Conservation (phyloP, 2,113 vertebrate species). For the Cavia aperea region DNA sequence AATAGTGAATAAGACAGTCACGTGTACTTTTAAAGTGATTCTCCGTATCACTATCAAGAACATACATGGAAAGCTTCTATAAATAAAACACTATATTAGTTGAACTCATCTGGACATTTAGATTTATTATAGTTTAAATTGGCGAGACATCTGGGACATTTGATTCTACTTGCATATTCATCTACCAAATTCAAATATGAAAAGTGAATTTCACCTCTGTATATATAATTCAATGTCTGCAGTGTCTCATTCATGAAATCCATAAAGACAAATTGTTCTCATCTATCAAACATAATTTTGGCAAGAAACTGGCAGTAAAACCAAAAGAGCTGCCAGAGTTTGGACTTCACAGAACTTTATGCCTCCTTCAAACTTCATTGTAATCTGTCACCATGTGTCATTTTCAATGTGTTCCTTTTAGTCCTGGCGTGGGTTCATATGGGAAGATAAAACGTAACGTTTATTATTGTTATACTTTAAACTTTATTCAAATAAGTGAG, state of each 20-base stretch:
- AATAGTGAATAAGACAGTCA: not conserved
- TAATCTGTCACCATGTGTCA: constrained; percentile 61
- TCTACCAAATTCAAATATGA: constrained; percentile 66
- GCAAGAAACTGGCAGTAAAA: constrained; percentile 60
- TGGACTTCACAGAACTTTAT: constrained; percentile 57
- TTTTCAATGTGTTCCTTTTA: constrained; percentile 50
- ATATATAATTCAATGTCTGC: constrained; percentile 57
- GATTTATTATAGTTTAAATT: constrained; percentile 65
- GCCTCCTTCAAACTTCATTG: constrained; percentile 56
- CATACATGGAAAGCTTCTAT: not conserved
- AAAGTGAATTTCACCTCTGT: constrained; percentile 66
- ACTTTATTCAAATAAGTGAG: not conserved
- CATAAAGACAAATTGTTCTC: constrained; percentile 69
- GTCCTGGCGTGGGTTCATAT: not conserved
- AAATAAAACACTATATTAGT: constrained; percentile 5
- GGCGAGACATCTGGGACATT: constrained; percentile 47
- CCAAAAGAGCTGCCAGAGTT: constrained; percentile 59
- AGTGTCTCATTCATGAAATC: constrained; percentile 61
- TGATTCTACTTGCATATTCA: constrained; percentile 68
- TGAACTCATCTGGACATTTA: constrained; percentile 49
- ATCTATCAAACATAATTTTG: constrained; percentile 58
- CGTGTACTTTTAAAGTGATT: not conserved
- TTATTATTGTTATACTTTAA: constrained; percentile 52
- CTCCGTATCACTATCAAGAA: not conserved
- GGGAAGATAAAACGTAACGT: constrained; percentile 50